These are phyloP conservation scores for Andrena cerasifolii DNA, from an alignment of 1,140 invertebrate genomes.

Conservation along the genomic window DNA sequence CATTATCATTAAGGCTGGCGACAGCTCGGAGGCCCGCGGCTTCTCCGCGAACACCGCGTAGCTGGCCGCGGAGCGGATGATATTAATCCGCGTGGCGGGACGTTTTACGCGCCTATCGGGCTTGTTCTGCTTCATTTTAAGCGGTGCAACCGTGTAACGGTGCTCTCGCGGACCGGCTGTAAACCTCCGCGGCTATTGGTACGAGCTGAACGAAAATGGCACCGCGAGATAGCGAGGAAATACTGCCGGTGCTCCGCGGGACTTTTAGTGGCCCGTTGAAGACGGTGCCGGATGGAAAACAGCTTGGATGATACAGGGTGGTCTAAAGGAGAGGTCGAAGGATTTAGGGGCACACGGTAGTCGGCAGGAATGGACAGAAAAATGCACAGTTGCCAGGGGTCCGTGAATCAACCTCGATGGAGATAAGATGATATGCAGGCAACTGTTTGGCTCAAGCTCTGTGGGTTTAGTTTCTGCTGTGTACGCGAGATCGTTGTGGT, in stretches of 20 bases:
- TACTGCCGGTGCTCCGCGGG: neutral
- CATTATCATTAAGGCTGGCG: constrained; percentile 40
- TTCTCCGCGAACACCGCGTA: neutral
- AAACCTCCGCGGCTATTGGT: constrained; percentile 19
- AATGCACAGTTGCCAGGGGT: no score
- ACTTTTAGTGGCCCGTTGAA: constrained; percentile 5
- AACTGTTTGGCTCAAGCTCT: no score
- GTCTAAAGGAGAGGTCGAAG: neutral
- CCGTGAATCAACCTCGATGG: no score
- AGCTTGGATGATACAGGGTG: neutral
- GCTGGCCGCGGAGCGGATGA: neutral
- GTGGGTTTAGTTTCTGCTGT: no score
- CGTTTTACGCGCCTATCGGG: constrained; percentile 21
- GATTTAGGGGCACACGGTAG: constrained; percentile 34
- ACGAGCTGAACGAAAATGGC: constrained; percentile 14
- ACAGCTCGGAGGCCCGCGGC: neutral
- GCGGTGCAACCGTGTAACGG: neutral
- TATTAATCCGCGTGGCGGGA: constrained; percentile 19
- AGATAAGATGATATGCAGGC: no score
- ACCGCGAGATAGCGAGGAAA: constrained; percentile 7
- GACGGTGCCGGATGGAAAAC: neutral
- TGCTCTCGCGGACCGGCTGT: neutral
- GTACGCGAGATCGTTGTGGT: no score
- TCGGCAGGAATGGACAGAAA: no score
- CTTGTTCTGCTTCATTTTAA: constrained; percentile 28